phyloP scores from a whole-genome alignment of 2,797 vertebrate species.

The Aldrovandia affinis region DNA sequence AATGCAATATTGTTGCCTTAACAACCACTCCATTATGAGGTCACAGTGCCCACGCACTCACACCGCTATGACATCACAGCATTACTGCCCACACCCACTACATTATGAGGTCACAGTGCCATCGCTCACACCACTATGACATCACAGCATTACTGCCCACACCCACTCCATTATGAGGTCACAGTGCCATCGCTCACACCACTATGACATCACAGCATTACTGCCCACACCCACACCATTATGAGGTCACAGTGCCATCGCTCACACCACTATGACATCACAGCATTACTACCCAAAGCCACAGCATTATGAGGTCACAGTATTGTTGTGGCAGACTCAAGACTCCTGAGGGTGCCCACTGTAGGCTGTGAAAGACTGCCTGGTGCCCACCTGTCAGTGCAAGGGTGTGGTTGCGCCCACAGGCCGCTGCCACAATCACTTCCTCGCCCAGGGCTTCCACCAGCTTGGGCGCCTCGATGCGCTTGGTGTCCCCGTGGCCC shows the following conservation, averaged over 20 bases:
- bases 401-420: conserved; percentile 92
- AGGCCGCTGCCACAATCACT: conserved; percentile 84
- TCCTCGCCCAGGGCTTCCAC: conserved; percentile 83
- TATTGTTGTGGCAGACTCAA: too few relatives aligned
- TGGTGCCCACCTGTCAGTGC: conserved; percentile 81
- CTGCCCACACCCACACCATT: neutral
- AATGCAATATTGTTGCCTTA: neutral
- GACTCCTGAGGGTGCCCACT: neutral
- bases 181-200: neutral
- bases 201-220: neutral
- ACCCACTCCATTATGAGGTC: neutral
- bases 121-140: neutral
- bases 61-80: neutral
- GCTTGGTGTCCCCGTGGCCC: conserved; percentile 92
- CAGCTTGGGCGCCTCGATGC: conserved; percentile 87
- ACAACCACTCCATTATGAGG: neutral
- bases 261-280: neutral
- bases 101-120: neutral
- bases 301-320: neutral
- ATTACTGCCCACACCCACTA: neutral
- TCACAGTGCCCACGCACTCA: neutral
- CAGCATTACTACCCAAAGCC: neutral
- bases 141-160: neutral
- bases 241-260: neutral
- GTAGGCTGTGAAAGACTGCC: neutral